Evolutionary conservation across 2,888 invertebrate species (phyloP).

Genomic region (Clostera curtula): DNA sequence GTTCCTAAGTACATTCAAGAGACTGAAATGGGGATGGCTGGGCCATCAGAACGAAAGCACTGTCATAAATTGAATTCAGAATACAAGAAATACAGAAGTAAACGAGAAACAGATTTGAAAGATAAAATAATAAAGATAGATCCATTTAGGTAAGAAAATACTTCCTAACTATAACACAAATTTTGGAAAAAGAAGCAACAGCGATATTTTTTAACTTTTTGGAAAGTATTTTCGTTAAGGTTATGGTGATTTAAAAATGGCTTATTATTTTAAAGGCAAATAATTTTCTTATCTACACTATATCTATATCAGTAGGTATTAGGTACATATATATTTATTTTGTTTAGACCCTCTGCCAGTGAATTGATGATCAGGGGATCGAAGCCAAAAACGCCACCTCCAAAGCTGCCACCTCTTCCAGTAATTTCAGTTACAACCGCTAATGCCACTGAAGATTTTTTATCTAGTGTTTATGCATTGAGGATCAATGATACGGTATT

Average conservation of each 20-base stretch:
- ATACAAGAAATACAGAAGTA: constrained; percentile 37
- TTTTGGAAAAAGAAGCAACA: too few relatives aligned
- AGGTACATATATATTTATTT: background rate
- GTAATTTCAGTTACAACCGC: constrained; percentile 24
- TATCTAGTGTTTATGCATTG: constrained; percentile 39
- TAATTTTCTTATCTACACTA: too few relatives aligned
- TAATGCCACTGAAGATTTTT: constrained; percentile 9
- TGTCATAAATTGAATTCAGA: constrained; percentile 34
- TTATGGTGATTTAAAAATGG: too few relatives aligned
- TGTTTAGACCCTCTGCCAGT: constrained; percentile 42
- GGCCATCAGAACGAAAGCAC: constrained; percentile 27
- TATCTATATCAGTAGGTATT: background rate
- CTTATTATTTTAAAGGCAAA: too few relatives aligned
- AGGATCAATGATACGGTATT: constrained; percentile 54
- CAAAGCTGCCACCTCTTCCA: constrained; percentile 36
- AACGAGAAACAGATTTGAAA: constrained; percentile 37
- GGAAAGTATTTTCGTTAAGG: background rate
- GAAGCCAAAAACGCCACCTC: constrained; percentile 37
- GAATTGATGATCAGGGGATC: constrained; percentile 46
- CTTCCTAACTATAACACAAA: too few relatives aligned
- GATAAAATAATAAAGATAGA: constrained; percentile 44
- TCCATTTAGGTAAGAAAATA: constrained; percentile 40
- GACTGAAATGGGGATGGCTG: constrained; percentile 45
- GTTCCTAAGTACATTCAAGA: constrained; percentile 45
- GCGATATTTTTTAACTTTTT: constrained; percentile 3